Percentiles rank a stretch among this genome's conserved stretches.
phyloP scores from a whole-genome alignment of 2,888 invertebrate genomes.

The Nomada hirtipes region DNA sequence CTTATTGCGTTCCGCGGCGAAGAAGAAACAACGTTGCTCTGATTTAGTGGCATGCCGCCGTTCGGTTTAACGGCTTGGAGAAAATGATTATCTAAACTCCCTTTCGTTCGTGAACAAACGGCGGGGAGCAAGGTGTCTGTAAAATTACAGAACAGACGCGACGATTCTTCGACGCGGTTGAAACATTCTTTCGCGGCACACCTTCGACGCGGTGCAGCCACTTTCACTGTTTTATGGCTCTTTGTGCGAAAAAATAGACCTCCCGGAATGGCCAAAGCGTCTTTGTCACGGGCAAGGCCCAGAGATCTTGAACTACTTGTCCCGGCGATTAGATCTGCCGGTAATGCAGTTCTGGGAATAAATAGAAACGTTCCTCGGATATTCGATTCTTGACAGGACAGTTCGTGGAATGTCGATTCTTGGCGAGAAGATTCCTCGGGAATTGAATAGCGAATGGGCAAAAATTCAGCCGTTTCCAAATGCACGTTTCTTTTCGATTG shows the following conservation, averaged over 20 bases:
- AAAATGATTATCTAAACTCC: not conserved
- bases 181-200: not conserved
- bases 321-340: not conserved
- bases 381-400: too few species aligned
- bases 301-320: not conserved
- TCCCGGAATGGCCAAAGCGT: not conserved
- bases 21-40: not conserved
- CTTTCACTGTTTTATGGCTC: conserved; percentile 31
- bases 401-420: not conserved
- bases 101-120: not conserved
- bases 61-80: not conserved
- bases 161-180: too few species aligned
- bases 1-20: too few species aligned
- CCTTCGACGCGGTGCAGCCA: not conserved
- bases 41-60: too few species aligned
- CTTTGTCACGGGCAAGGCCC: not conserved
- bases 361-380: too few species aligned
- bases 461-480: not conserved
- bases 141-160: not conserved
- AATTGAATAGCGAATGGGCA: not conserved
- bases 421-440: not conserved
- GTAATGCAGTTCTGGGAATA: not conserved
- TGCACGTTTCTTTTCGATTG: not conserved
- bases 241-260: not conserved
- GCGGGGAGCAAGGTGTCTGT: not conserved